phyloP scores from a whole-genome alignment of 1,140 invertebrate species.

The Nilaparvata lugens region DNA sequence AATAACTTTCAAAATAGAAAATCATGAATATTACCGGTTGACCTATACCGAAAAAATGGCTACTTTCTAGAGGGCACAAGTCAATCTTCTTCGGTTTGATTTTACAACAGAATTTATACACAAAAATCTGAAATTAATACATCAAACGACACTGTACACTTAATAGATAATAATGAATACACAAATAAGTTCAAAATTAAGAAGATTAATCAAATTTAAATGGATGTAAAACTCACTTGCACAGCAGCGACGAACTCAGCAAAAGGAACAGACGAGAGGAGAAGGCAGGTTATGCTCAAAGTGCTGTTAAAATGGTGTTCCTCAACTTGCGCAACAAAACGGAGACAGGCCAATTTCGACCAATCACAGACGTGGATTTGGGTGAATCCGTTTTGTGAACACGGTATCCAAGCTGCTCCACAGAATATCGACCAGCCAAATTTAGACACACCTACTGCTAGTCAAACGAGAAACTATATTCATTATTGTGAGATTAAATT shows the following conservation, averaged over 20 bases:
- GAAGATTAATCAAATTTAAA: background rate
- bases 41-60: constrained; percentile 20
- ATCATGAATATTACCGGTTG: constrained; percentile 14
- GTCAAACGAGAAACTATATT: constrained; percentile 15
- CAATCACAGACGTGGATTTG: constrained; percentile 10
- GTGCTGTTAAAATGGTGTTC: background rate
- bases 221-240: constrained; percentile 17
- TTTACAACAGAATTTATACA: too few relatives aligned
- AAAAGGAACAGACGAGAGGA: constrained; percentile 47
- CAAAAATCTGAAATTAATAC: too few relatives aligned
- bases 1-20: background rate
- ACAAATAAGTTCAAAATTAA: background rate
- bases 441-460: constrained; percentile 28
- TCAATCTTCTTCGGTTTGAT: background rate
- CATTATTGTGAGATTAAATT: too few relatives aligned
- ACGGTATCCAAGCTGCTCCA: constrained; percentile 26
- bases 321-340: background rate
- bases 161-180: background rate
- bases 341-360: constrained; percentile 5
- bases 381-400: constrained; percentile 16
- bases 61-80: background rate
- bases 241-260: constrained; percentile 41
- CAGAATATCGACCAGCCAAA: constrained; percentile 39
- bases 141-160: too few relatives aligned
- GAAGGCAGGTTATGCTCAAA: constrained; percentile 21